These are phyloP conservation scores for Drosophila pseudotakahashii DNA, from an alignment of 2,888 invertebrate genomes.

Conservation along the genomic window DNA sequence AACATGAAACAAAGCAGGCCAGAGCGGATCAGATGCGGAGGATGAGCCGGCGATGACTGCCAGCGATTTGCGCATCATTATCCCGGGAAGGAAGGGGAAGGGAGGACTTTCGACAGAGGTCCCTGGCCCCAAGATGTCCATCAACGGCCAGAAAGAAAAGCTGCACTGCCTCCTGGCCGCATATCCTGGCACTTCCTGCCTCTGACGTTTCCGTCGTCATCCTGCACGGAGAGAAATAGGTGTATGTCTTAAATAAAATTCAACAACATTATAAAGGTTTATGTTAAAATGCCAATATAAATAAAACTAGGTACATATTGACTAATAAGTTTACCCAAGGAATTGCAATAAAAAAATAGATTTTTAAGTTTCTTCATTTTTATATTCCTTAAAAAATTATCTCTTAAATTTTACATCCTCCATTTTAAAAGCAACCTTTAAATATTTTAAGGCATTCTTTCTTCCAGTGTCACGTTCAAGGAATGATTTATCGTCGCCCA, in stretches of 20 bases:
- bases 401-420: no score
- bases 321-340: no score
- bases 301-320: no score
- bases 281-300: no score
- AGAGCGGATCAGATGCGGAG: slow-evolving; percentile 28
- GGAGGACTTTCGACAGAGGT: slow-evolving; percentile 28
- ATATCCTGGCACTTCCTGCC: slow-evolving; percentile 65
- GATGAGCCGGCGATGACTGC: slow-evolving; percentile 68
- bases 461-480: slow-evolving; percentile 45
- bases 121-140: slow-evolving; percentile 67
- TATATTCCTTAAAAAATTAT: not conserved
- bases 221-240: slow-evolving; percentile 21
- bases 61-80: slow-evolving; percentile 77
- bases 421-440: no score
- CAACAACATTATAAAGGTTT: not conserved
- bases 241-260: not conserved
- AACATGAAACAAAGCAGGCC: slow-evolving; percentile 73
- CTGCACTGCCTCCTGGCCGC: slow-evolving; percentile 53
- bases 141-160: slow-evolving; percentile 54
- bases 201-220: slow-evolving; percentile 74
- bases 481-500: slow-evolving; percentile 66
- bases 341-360: no score
- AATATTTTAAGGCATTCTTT: not conserved
- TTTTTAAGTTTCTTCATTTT: no score
- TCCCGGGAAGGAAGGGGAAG: slow-evolving; percentile 54